A percentile compares a stretch with the other conserved stretches of the same genome.
These are phyloP conservation scores for Oegoconia quadripuncta DNA, from an alignment of 2,888 invertebrate species.

Conservation along the genomic window DNA sequence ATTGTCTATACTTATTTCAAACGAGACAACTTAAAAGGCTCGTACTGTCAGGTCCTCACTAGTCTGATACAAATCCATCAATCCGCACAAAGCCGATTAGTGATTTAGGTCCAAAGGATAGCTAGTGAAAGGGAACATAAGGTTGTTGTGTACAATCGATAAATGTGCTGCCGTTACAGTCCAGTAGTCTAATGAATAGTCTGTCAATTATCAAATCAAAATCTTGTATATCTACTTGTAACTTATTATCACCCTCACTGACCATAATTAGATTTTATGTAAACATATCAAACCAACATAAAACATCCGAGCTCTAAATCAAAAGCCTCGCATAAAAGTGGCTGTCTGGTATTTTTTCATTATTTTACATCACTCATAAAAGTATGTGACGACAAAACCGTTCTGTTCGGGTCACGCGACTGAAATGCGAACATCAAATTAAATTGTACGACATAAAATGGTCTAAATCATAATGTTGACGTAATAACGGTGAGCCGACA, in stretches of 20 bases:
- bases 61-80: no score
- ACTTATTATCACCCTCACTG: not conserved
- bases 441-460: slow-evolving; percentile 68
- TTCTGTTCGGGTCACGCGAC: slow-evolving; percentile 54
- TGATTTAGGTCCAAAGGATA: no score
- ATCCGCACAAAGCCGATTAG: no score
- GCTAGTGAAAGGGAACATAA: no score
- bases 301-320: slow-evolving; percentile 58
- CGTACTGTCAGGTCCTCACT: no score
- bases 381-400: slow-evolving; percentile 59
- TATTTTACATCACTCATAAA: slow-evolving; percentile 71
- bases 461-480: slow-evolving; percentile 67
- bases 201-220: no score
- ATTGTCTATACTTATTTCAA: no score
- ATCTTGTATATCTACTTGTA: no score
- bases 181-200: no score
- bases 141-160: no score
- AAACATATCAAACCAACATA: slow-evolving; percentile 28
- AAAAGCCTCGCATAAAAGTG: slow-evolving; percentile 49
- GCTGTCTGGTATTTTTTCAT: slow-evolving; percentile 66
- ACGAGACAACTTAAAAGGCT: no score
- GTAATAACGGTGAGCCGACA: slow-evolving; percentile 42
- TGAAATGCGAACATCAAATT: slow-evolving; percentile 54
- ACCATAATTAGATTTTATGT: slow-evolving; percentile 17
- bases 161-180: no score